Base-by-base conservation (phyloP, 2,797 vertebrate genomes). In the Syngnathus rostellatus region DNA sequence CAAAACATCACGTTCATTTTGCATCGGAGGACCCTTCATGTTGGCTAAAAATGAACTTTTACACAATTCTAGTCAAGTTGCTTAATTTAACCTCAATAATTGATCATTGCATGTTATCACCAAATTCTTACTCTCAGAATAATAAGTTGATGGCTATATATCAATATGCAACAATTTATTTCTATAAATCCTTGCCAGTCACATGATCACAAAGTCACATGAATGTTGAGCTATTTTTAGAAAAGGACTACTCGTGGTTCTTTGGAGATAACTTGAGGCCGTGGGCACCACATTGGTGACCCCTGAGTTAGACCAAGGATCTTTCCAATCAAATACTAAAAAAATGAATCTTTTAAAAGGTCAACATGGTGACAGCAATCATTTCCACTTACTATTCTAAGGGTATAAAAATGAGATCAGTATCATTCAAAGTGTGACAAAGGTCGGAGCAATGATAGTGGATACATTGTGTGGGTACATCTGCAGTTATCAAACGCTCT, bases 1-100 rank as follows among this genome's bases (percentile, higher is more conserved):
- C 87, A 87, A 89, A 88, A 85, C 73, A 75, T 70, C 7, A 31
- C 88, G 90, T 89, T 81, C 88, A 90, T 91, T 89, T 89, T 89
- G 79, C 77, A 77, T 87, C 85, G 81, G 76, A 64, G 73, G 45
- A 67, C 69, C 77, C 72, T 74, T 79, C 81, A 58, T 81, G 78
- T 83, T 77, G 62, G 74, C 82, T 79, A 74, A 90, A 71, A 71
- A 68, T 68, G 80, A 70, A 75, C 75, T 75, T 75, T 70, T 55
- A 64, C 74, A 62, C 62, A 63, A 87, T 84, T 86, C 81, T 71
- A 69, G 67, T 64, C 77, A 83, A 69, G 63, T 76, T 43, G 51
- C 65, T 65, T 31, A 31, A 31, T 31, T 31, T 31, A 31, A 31
- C 31, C 31, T 31, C 3, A 31, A 31, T 31, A 4, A 31, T 31